Base-by-base conservation (phyloP, 1,140 invertebrate genomes). In the Anoplophora glabripennis region DNA sequence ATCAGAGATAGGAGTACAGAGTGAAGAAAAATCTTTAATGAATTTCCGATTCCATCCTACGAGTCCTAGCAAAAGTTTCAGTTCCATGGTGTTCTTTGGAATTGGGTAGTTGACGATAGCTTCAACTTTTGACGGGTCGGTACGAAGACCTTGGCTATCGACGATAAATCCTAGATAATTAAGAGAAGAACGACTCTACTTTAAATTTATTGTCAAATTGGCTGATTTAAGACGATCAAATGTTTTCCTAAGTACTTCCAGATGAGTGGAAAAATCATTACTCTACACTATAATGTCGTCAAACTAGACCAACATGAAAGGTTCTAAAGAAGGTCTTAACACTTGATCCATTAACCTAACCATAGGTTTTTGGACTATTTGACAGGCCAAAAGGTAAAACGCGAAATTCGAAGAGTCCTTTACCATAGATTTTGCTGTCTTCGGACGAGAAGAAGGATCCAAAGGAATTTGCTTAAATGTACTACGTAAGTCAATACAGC, bases 41-140 rank as follows among this genome's bases (percentile, higher is more conserved):
- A 57, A 61, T 18, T 52, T 38, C 15, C 52, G 46, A 49, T 64
- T 61, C 45, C 62, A 64, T 28, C 8, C 28, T 28, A 52, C n/a
- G 17, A 45, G 57, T 15, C 58, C 59, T 40, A 64, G 11, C 7
- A 61, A 34, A 17, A 58, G 37, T 44, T 60, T 34, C 3, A 64
- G 17, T 17, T 45, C 37, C 34, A 67, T 73, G 5, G 66, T 44
- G 10, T 62, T 68, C 1, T 17, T 63, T n/a, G 72, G 71, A 14
- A 28, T 15, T 0, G 49, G 48, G 61, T 74, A 75, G 3, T 79
- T 64, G 10, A 69, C 12, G 2, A 81, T 75, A n/a, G 58, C 61
- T 11, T 34, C 17, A 17, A 61, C 55, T 18, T 57, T 58, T 8
- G 44, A 35, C 18, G 54, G 47, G 34, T 57, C 54, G 9, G 47